Base-by-base conservation (phyloP, 1,140 invertebrate species). In the Holotrichia oblita region DNA sequence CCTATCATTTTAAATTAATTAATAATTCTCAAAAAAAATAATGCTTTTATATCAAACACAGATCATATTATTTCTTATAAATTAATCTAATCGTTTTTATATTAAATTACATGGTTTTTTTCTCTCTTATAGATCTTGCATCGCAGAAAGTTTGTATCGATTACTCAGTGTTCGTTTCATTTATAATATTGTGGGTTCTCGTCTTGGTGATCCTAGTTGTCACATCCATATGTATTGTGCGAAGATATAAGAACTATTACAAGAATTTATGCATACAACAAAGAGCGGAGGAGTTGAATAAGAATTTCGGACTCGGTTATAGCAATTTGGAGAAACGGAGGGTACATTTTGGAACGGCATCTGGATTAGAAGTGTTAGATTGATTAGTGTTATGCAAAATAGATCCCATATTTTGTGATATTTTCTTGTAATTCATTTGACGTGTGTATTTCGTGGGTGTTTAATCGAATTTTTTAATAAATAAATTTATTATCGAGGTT, bases 121-220 rank as follows among this genome's bases (percentile, higher is more conserved):
- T n/a, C n/a, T n/a, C n/a, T n/a, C n/a, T n/a, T n/a, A n/a, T n/a
- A n/a, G n/a, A n/a, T n/a, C n/a, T n/a, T n/a, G n/a, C n/a, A n/a
- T n/a, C n/a, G 12, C 84, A 86, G 80, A 83, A 85, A 83, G 85
- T 86, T 8, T 87, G 86, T 77, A 27, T 87, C 59, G 85, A 87
- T 78, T 86, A 83, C 76, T 85, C 84, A 3, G 75, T 87, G 40
- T 79, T 86, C 4, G 82, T 86, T 55, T 85, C 84, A 34, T 79
- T 87, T 61, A 82, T 86, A 40, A 76, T 85, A 40, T 77, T 81
- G 3, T 87, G 85, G 85, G 77, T 86, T 20, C 42, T 86, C 24
- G 78, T 86, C 17, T 84, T 86, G 83, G 79, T 87, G 4, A 83
- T 86, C 27, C 81, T 86, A 59, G 77, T 86, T 6, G 81, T 83